These are phyloP conservation scores for Ceratina japonica DNA, from an alignment of 1,140 invertebrate genomes.

Conservation along the genomic window DNA sequence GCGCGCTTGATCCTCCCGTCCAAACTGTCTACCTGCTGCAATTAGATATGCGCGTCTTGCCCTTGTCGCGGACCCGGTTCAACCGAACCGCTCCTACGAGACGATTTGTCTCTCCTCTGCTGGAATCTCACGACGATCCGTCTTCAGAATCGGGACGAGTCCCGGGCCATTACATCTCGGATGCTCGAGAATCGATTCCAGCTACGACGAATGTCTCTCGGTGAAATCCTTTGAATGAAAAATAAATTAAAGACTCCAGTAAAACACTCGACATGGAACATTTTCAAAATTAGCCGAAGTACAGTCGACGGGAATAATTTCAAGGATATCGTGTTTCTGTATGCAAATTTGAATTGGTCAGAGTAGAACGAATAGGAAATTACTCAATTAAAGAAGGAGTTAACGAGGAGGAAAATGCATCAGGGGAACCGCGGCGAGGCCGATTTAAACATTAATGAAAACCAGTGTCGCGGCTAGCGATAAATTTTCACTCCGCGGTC, in stretches of 20 bases:
- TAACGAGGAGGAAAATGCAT: not conserved
- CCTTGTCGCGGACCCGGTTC: not conserved
- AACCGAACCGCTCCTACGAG: not conserved
- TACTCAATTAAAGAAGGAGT: too few species aligned
- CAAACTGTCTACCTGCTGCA: conserved; percentile 14
- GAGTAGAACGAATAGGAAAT: too few species aligned
- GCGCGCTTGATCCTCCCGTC: not conserved
- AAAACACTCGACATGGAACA: too few species aligned
- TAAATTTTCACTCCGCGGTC: conserved; percentile 5
- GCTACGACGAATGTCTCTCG: too few species aligned
- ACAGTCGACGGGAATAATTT: too few species aligned
- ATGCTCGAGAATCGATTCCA: too few species aligned
- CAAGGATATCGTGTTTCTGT: too few species aligned
- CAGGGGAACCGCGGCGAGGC: not conserved
- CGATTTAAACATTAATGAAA: conserved; percentile 2
- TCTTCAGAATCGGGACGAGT: not conserved
- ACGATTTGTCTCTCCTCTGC: conserved; percentile 11
- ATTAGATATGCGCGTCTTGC: conserved; percentile 36
- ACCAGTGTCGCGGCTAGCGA: not conserved
- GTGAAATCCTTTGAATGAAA: too few species aligned
- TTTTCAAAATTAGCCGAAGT: too few species aligned
- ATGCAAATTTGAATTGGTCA: too few species aligned
- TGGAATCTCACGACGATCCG: conserved; percentile 19
- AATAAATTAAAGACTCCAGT: too few species aligned
- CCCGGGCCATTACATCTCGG: too few species aligned